phyloP scores from a whole-genome alignment of 2,797 vertebrate species.

The Onychomys arenicola region DNA sequence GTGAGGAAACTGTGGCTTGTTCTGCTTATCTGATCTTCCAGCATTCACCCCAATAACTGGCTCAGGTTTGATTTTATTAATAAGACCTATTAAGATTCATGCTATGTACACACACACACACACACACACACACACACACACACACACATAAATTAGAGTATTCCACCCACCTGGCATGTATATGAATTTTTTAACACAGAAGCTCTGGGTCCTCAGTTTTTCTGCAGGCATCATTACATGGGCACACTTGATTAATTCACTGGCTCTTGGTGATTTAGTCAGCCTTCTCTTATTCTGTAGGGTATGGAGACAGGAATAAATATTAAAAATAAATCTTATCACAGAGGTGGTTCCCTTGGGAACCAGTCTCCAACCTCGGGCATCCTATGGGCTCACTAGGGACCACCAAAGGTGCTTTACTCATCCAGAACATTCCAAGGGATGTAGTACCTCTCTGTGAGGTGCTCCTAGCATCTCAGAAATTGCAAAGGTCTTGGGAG shows the following conservation, averaged over 20 bases:
- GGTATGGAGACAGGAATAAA: background rate
- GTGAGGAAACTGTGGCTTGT: too few relatives aligned
- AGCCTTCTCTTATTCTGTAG: background rate
- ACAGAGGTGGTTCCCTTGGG: background rate
- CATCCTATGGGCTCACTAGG: too few relatives aligned
- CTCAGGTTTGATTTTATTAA: too few relatives aligned
- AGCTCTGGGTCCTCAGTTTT: background rate
- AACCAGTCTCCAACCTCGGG: background rate
- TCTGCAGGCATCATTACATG: background rate
- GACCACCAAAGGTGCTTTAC: background rate
- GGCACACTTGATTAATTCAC: background rate
- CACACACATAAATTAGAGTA: too few relatives aligned
- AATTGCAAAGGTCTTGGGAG: background rate
- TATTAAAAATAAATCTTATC: background rate
- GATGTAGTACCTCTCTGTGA: background rate
- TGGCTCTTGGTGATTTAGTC: background rate
- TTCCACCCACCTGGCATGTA: background rate
- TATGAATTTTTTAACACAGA: background rate
- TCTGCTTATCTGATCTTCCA: too few relatives aligned
- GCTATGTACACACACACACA: too few relatives aligned
- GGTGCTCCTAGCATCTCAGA: background rate
- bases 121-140: too few relatives aligned
- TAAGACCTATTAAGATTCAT: too few relatives aligned
- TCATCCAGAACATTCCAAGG: background rate
- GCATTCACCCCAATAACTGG: too few relatives aligned